phyloP scores from a whole-genome alignment of 37 sponge, comb jelly and placozoan genomes.

The Agelas oroides region DNA sequence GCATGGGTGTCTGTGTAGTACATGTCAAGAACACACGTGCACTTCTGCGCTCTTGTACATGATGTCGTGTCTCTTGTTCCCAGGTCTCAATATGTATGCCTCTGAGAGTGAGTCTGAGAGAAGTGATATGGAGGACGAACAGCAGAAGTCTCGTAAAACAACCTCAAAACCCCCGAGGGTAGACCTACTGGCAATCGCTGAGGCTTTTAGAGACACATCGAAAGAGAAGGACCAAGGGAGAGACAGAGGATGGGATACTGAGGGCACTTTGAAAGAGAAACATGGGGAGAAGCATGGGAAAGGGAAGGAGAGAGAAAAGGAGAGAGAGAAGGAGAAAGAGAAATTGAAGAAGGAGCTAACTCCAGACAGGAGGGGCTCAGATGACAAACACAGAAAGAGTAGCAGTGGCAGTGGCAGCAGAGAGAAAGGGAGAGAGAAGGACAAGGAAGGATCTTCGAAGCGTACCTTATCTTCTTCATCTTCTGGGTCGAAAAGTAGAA shows the following conservation, averaged over 20 bases:
- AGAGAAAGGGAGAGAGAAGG: background rate
- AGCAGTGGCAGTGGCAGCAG: background rate
- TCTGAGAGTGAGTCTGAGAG: conserved; percentile 49
- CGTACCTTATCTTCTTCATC: background rate
- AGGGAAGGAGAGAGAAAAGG: background rate
- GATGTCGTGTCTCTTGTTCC: background rate
- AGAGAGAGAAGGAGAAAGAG: background rate
- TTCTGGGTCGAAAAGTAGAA: background rate
- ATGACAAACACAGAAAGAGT: background rate
- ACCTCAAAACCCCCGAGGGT: conserved; percentile 11
- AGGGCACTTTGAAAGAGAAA: background rate
- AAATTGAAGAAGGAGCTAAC: background rate
- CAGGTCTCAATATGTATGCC: conserved; percentile 43
- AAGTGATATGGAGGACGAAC: background rate
- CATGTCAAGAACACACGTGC: conserved; percentile 22
- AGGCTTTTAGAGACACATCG: conserved; percentile 12
- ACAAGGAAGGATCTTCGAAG: background rate
- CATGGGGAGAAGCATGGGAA: background rate
- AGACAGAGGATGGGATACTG: background rate
- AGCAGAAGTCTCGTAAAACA: background rate
- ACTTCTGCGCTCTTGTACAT: too few species aligned
- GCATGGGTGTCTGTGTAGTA: conserved; percentile 13
- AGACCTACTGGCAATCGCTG: conserved; percentile 4
- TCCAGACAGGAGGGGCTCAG: background rate
- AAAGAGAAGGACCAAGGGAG: background rate